phyloP scores from a whole-genome alignment of 2,888 invertebrate species.

The Trimorus sp. region DNA sequence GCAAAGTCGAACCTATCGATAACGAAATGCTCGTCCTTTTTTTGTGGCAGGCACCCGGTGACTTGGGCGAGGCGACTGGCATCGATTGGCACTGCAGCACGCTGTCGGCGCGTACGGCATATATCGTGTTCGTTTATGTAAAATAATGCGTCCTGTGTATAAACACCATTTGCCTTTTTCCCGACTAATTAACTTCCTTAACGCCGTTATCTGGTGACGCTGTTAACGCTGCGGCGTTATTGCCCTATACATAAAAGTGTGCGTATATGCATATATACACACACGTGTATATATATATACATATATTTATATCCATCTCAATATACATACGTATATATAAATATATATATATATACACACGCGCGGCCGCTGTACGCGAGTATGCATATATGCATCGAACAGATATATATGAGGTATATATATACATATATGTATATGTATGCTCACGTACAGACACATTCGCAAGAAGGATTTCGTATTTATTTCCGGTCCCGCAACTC shows the following conservation, averaged over 20 bases:
- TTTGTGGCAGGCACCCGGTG: constrained; percentile 55
- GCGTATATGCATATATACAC: constrained; percentile 70
- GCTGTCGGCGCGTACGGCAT: constrained; percentile 47
- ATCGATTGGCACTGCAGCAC: constrained; percentile 56
- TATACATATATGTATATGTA: constrained; percentile 52
- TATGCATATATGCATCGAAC: neutral
- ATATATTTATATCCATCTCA: constrained; percentile 33
- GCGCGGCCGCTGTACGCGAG: constrained; percentile 9
- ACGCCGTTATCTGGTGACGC: constrained; percentile 60
- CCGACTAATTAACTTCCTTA: constrained; percentile 60
- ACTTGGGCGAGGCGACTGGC: constrained; percentile 49
- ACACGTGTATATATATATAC: constrained; percentile 68
- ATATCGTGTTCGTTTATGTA: constrained; percentile 65
- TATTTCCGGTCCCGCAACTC: constrained; percentile 50
- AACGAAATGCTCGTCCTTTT: constrained; percentile 44
- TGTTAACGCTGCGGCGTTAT: constrained; percentile 57
- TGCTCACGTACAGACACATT: constrained; percentile 30
- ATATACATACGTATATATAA: constrained; percentile 16
- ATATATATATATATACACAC: constrained; percentile 57
- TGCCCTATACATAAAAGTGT: constrained; percentile 58
- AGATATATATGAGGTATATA: constrained; percentile 18
- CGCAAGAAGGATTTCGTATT: constrained; percentile 57
- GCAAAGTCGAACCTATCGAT: constrained; percentile 39
- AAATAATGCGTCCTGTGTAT: constrained; percentile 66
- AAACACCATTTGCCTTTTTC: constrained; percentile 65